A percentile compares a stretch with the other conserved stretches of the same genome.
phyloP scores from a whole-genome alignment of 2,797 vertebrate species.

The Sebastes hopkinsi region DNA sequence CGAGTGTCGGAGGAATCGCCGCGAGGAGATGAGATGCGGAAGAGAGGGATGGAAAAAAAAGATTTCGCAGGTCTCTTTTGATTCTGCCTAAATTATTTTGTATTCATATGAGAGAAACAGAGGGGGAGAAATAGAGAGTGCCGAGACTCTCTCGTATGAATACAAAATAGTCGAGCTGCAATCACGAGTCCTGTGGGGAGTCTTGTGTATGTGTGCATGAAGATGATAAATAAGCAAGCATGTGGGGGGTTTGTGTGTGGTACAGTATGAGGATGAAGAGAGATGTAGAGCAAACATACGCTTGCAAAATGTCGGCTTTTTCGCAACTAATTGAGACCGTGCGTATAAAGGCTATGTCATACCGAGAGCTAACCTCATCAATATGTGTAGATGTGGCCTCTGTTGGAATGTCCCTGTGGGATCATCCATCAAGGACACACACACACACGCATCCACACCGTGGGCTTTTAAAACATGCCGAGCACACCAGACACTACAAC shows the following conservation, averaged over 20 bases:
- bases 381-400: constrained; percentile 33
- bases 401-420: constrained; percentile 43
- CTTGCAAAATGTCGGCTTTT: constrained; percentile 4
- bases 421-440: constrained; percentile 36
- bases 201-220: constrained; percentile 56
- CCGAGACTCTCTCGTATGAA: constrained; percentile 52
- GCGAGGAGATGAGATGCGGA: constrained; percentile 31
- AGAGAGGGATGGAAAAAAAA: constrained; percentile 37
- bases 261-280: not conserved
- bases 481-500: not conserved
- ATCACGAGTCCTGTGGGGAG: constrained; percentile 64
- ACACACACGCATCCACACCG: constrained; percentile 2
- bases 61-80: constrained; percentile 54
- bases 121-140: constrained; percentile 48
- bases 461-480: constrained; percentile 11
- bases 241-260: constrained; percentile 26
- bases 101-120: constrained; percentile 72
- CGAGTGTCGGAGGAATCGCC: constrained; percentile 58
- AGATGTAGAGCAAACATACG: constrained; percentile 2
- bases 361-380: constrained; percentile 21
- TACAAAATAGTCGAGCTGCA: constrained; percentile 69
- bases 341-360: constrained; percentile 25
- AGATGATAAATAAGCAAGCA: constrained; percentile 63
- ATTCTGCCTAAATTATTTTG: constrained; percentile 67
- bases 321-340: constrained; percentile 41